Percentiles rank a stretch among this genome's conserved stretches.
Conservation (phyloP, 2,888 invertebrate genomes). For the Dicyrtomina minuta region DNA sequence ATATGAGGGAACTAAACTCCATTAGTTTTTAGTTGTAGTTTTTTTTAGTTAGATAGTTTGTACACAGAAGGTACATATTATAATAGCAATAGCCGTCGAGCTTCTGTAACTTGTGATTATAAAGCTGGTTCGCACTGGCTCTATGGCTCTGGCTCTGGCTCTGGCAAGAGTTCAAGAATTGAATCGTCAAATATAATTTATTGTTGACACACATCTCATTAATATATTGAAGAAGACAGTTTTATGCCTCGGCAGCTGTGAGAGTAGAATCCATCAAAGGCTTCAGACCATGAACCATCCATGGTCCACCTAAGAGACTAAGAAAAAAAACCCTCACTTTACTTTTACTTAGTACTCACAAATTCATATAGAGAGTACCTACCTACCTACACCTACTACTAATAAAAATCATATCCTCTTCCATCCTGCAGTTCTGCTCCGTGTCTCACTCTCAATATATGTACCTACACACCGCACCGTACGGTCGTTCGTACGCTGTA, state of each 20-base stretch:
- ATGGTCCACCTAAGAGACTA: not conserved
- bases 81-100: not conserved
- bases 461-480: not conserved
- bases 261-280: conserved; percentile 32
- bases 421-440: not conserved
- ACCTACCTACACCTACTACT: not conserved
- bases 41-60: too few species aligned
- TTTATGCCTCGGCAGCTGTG: conserved; percentile 34
- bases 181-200: conserved; percentile 34
- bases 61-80: not conserved
- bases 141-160: too few species aligned
- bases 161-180: conserved; percentile 21
- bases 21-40: too few species aligned
- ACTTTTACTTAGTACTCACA: not conserved
- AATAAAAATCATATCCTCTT: not conserved
- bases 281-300: conserved; percentile 23
- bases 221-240: conserved; percentile 32
- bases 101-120: conserved; percentile 9
- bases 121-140: too few species aligned
- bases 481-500: too few species aligned
- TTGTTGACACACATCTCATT: conserved; percentile 34
- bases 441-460: not conserved
- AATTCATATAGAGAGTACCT: not conserved
- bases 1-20: too few species aligned
- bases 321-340: too few species aligned